Conservation (phyloP, 2,113 vertebrate genomes). For the Scytalopus superciliaris region DNA sequence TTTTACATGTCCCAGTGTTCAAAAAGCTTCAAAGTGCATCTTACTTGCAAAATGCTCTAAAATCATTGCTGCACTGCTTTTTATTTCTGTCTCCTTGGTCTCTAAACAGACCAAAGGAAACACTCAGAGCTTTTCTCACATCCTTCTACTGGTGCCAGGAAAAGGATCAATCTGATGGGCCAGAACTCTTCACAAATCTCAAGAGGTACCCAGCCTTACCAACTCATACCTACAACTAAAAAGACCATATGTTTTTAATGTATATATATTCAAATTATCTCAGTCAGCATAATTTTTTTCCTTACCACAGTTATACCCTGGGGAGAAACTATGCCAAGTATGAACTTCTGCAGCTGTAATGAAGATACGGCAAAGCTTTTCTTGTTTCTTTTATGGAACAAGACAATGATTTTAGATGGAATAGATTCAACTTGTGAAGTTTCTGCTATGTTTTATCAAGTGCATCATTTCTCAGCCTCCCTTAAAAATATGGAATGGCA, state of each 20-base stretch:
- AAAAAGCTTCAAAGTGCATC: not conserved
- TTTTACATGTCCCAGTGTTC: not conserved
- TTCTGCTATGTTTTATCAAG: not conserved
- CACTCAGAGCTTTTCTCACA: not conserved
- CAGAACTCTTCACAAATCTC: not conserved
- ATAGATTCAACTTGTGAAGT: not conserved
- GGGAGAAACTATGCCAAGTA: constrained; percentile 45
- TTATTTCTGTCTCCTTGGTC: not conserved
- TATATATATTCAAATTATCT: not conserved
- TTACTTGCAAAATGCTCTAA: not conserved
- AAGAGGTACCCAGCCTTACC: not conserved
- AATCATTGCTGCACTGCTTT: not conserved
- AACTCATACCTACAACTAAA: not conserved
- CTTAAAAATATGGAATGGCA: not conserved
- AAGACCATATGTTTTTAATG: constrained; percentile 35
- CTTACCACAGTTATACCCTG: constrained; percentile 6
- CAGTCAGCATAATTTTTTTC: not conserved
- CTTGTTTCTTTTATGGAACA: not conserved
- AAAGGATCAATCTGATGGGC: not conserved
- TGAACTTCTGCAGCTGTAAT: constrained; percentile 22
- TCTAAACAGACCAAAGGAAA: not conserved
- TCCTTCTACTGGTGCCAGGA: not conserved
- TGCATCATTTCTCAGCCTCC: not conserved
- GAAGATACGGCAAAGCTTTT: constrained; percentile 10
- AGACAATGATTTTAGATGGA: not conserved